These are phyloP conservation scores for Pseudopodoces humilis DNA, from an alignment of 2,113 vertebrate genomes.

Conservation along the genomic window DNA sequence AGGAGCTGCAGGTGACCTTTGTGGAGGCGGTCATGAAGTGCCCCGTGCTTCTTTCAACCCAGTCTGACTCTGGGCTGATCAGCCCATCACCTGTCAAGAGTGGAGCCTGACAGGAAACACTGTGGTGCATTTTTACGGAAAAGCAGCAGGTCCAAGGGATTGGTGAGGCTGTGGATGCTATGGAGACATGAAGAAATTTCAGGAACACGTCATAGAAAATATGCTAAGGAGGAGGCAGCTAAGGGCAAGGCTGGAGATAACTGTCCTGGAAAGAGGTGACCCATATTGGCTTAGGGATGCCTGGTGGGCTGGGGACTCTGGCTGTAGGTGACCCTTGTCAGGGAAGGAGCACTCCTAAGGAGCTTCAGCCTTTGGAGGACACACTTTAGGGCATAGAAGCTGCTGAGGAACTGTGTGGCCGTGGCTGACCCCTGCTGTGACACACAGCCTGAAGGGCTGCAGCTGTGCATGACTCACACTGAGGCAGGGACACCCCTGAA, in stretches of 20 bases:
- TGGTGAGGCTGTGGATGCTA: neutral
- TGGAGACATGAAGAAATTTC: neutral
- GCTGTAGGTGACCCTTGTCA: neutral
- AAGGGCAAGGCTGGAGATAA: neutral
- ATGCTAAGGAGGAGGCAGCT: neutral
- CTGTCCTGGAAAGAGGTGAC: neutral
- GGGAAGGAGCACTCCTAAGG: neutral
- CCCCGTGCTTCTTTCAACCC: too few relatives aligned
- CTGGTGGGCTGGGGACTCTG: neutral
- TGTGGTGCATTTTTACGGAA: neutral
- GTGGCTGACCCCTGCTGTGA: neutral
- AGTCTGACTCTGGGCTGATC: neutral
- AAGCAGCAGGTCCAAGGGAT: accelerated
- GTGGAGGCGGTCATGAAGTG: neutral
- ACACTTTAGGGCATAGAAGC: neutral
- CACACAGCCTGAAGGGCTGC: neutral
- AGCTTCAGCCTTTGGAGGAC: neutral
- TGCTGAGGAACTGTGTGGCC: neutral
- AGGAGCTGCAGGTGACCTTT: neutral
- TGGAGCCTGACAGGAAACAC: neutral
- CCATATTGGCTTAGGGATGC: accelerated
- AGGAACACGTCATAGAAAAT: neutral
- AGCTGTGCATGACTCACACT: accelerated
- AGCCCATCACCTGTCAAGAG: neutral
- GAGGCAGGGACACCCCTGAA: neutral